phyloP scores from a whole-genome alignment of 2,797 vertebrate species.

The Myiotriccus ornatus region DNA sequence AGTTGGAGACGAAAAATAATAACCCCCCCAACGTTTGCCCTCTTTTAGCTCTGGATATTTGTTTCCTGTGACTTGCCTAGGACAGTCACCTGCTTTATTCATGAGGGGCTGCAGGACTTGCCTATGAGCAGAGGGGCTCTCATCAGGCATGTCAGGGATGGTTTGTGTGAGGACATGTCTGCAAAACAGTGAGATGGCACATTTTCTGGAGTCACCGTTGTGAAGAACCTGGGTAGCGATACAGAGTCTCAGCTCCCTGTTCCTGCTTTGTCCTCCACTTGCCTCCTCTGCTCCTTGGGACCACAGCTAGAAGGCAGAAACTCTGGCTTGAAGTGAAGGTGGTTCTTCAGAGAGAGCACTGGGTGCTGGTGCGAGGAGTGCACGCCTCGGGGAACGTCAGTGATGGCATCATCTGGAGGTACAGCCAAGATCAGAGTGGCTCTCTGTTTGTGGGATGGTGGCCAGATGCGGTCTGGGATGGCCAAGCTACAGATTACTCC shows the following conservation, averaged over 20 bases:
- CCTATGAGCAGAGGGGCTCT: background rate
- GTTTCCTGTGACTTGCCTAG: background rate
- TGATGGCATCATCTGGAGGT: accelerated
- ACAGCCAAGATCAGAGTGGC: accelerated
- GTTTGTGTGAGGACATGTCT: background rate
- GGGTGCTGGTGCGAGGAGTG: background rate
- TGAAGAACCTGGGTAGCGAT: background rate
- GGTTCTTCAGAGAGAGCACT: background rate
- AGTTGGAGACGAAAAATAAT: background rate
- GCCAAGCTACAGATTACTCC: background rate
- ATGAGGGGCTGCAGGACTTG: background rate
- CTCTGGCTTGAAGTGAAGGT: background rate
- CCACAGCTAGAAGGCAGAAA: background rate
- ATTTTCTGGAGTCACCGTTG: background rate
- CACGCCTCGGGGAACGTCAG: accelerated
- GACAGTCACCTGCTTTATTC: background rate
- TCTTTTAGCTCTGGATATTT: background rate
- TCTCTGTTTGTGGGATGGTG: background rate
- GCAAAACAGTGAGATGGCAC: background rate
- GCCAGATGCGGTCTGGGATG: background rate
- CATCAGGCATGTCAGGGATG: background rate
- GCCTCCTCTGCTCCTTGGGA: background rate
- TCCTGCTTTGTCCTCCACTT: background rate
- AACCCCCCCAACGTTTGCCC: background rate
- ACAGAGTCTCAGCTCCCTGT: background rate